Evolutionary conservation across 2,888 invertebrate genomes (phyloP).

Genomic region (Ochropleura plecta): DNA sequence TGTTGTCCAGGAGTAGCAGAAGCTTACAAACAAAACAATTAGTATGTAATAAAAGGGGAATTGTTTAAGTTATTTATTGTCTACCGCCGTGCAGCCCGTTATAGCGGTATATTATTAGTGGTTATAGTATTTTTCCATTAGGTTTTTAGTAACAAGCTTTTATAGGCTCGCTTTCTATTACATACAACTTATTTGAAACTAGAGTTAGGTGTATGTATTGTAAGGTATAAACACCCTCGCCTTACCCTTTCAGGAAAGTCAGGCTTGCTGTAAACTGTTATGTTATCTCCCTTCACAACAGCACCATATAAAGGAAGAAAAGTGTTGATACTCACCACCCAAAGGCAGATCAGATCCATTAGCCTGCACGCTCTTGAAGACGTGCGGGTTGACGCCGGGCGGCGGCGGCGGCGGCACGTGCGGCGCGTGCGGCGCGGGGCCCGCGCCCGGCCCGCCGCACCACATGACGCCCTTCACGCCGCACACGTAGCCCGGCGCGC

Average conservation of each 20-base stretch:
- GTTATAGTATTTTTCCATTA: too few relatives aligned
- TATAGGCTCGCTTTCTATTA: too few relatives aligned
- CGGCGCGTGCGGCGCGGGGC: slow-evolving; percentile 69
- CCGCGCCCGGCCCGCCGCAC: slow-evolving; percentile 52
- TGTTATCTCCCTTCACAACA: not conserved
- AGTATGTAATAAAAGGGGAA: too few relatives aligned
- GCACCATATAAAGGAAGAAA: not conserved
- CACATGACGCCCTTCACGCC: slow-evolving; percentile 53
- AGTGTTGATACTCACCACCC: slow-evolving; percentile 81
- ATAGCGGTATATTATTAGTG: too few relatives aligned
- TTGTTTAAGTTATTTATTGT: too few relatives aligned
- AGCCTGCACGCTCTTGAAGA: slow-evolving; percentile 85
- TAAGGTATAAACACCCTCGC: not conserved
- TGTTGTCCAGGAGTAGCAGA: too few relatives aligned
- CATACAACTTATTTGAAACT: too few relatives aligned
- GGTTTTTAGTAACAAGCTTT: too few relatives aligned
- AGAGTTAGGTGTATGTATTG: too few relatives aligned
- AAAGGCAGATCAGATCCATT: slow-evolving; percentile 91
- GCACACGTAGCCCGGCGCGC: slow-evolving; percentile 38
- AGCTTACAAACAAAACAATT: too few relatives aligned
- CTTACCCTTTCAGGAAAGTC: not conserved
- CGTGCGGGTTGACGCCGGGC: slow-evolving; percentile 78
- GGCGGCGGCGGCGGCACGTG: slow-evolving; percentile 71
- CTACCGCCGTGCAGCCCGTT: too few relatives aligned
- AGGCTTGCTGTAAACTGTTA: not conserved